Conservation (phyloP, 2,113 vertebrate species). For the Coptodon rendalli region DNA sequence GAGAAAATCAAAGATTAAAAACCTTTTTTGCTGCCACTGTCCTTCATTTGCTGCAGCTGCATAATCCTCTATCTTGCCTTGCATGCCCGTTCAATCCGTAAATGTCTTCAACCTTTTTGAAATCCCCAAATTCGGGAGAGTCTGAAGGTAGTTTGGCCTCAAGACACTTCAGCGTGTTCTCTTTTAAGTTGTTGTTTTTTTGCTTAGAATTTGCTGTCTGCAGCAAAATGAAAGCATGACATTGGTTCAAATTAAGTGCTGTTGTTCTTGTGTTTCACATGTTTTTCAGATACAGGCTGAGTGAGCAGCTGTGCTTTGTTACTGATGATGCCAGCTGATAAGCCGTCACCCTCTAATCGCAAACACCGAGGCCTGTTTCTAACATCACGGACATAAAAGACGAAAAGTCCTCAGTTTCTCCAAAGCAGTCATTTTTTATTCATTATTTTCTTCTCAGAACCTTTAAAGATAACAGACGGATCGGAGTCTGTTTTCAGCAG, state of each 20-base stretch:
- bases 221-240: not conserved
- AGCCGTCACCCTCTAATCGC: not conserved
- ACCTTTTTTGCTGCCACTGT: not conserved
- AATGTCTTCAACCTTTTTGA: not conserved
- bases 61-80: not conserved
- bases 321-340: not conserved
- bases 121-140: not conserved
- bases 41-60: not conserved
- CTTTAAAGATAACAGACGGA: not conserved
- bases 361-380: not conserved
- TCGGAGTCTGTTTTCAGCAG: not conserved
- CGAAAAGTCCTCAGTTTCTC: fast-evolving
- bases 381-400: fast-evolving
- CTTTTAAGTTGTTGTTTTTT: not conserved
- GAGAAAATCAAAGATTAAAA: not conserved
- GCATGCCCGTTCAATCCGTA: not conserved
- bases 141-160: not conserved
- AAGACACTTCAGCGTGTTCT: not conserved
- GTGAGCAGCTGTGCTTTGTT: not conserved
- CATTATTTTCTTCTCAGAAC: not conserved
- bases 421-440: not conserved
- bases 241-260: not conserved
- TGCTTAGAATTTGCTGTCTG: not conserved
- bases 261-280: not conserved
- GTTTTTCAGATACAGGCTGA: not conserved